A percentile compares a stretch with the other conserved stretches of the same genome.
phyloP scores from a whole-genome alignment of 1,140 invertebrate species.

The Hycleus cichorii region DNA sequence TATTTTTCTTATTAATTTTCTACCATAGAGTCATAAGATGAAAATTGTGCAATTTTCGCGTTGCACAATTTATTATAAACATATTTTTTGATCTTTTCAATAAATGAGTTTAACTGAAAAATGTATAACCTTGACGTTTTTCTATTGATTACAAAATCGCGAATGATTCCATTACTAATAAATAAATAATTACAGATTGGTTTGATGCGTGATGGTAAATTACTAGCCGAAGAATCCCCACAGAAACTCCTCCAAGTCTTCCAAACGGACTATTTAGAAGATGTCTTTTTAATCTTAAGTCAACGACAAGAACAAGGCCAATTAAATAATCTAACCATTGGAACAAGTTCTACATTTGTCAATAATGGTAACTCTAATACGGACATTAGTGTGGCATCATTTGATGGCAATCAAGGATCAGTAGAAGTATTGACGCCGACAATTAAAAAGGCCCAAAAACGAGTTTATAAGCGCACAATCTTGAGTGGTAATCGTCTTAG shows the following conservation, averaged over 20 bases:
- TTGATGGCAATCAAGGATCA: conserved; percentile 1
- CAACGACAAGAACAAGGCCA: conserved; percentile 48
- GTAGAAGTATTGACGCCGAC: conserved; percentile 6
- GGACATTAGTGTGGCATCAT: conserved; percentile 4
- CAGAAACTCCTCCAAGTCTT: conserved; percentile 53
- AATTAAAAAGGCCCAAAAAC: conserved; percentile 19
- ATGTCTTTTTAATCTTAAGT: conserved; percentile 65
- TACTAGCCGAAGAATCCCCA: conserved; percentile 81
- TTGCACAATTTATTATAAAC: too few species aligned
- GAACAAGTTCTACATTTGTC: too few species aligned
- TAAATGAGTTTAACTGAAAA: too few species aligned
- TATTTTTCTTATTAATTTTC: too few species aligned
- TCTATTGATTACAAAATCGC: background rate
- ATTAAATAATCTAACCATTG: background rate
- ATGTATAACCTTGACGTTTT: background rate
- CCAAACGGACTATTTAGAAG: conserved; percentile 60
- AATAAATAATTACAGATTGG: conserved; percentile 60
- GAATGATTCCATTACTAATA: background rate
- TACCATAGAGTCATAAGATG: too few species aligned
- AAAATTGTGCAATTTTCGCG: too few species aligned
- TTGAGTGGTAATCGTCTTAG: conserved; percentile 22
- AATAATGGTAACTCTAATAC: background rate
- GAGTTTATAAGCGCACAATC: conserved; percentile 2
- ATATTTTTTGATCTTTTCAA: too few species aligned
- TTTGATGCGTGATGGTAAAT: conserved; percentile 74